Conservation (phyloP, 2,797 vertebrate species). For the Semaprochilodus insignis region DNA sequence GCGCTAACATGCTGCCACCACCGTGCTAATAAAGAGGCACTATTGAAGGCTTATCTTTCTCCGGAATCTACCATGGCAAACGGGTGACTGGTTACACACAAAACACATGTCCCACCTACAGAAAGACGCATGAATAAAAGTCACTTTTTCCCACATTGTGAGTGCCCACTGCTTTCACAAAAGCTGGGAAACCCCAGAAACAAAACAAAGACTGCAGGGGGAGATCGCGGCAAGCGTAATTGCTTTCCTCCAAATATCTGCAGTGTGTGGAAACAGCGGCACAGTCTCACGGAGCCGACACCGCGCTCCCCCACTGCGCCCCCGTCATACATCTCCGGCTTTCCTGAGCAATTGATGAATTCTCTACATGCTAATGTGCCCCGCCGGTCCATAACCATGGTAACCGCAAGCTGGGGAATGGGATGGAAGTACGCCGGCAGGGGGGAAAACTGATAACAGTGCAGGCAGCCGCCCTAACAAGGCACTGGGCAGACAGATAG, state of each 20-base stretch:
- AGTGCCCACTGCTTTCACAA: constrained; percentile 26
- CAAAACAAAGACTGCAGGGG: constrained; percentile 55
- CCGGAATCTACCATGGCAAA: background rate
- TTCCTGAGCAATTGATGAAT: constrained; percentile 69
- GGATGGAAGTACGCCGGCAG: constrained; percentile 49
- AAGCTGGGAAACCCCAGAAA: constrained; percentile 34
- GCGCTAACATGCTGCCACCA: background rate
- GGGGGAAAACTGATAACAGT: constrained; percentile 64
- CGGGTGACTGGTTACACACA: too few species aligned
- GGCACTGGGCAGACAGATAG: constrained; percentile 60
- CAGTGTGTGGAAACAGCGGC: constrained; percentile 61
- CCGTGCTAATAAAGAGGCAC: constrained; percentile 14
- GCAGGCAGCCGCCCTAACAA: constrained; percentile 53
- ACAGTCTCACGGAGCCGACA: constrained; percentile 56
- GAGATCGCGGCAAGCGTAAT: constrained; percentile 47
- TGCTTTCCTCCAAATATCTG: constrained; percentile 68
- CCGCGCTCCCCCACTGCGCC: constrained; percentile 66
- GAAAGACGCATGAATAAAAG: constrained; percentile 13
- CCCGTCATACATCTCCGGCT: constrained; percentile 54
- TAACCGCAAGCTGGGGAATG: constrained; percentile 67
- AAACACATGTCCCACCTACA: background rate
- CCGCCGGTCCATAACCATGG: constrained; percentile 71
- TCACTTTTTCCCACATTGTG: background rate
- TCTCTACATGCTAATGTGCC: constrained; percentile 71
- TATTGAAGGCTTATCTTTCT: constrained; percentile 14